Conservation (phyloP, 2,797 vertebrate genomes). For the Furcifer pardalis region DNA sequence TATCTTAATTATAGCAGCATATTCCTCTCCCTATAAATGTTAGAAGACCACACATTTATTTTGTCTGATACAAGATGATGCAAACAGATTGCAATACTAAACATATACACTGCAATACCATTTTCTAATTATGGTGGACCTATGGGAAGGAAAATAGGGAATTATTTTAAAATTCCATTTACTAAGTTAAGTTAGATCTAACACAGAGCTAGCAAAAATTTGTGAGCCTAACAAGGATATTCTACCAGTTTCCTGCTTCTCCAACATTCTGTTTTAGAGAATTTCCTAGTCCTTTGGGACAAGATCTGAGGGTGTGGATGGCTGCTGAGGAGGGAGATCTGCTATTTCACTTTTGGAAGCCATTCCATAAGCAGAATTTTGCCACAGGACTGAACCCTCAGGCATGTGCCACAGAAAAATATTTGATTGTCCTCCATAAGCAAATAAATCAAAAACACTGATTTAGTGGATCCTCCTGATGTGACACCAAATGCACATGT, state of each 20-base stretch:
- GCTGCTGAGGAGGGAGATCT: neutral
- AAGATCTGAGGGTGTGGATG: no score
- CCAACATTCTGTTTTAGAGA: neutral
- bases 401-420: conserved; percentile 49
- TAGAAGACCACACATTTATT: neutral
- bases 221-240: no score
- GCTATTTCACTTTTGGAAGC: neutral
- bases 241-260: neutral
- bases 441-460: conserved; percentile 53
- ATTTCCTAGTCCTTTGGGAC: no score
- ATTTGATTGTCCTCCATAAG: conserved; percentile 28
- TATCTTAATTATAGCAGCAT: neutral
- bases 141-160: conserved; percentile 37
- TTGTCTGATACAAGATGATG: neutral
- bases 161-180: conserved; percentile 17
- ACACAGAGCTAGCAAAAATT: no score
- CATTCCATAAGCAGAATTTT: neutral
- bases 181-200: neutral
- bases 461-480: conserved; percentile 23
- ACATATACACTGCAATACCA: neutral
- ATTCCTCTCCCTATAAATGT: neutral
- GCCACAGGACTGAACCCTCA: neutral
- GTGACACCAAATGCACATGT: neutral
- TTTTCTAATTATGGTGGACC: neutral
- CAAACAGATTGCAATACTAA: neutral